Conservation (phyloP, 2,113 vertebrate species). For the Odontophorus gujanensis region DNA sequence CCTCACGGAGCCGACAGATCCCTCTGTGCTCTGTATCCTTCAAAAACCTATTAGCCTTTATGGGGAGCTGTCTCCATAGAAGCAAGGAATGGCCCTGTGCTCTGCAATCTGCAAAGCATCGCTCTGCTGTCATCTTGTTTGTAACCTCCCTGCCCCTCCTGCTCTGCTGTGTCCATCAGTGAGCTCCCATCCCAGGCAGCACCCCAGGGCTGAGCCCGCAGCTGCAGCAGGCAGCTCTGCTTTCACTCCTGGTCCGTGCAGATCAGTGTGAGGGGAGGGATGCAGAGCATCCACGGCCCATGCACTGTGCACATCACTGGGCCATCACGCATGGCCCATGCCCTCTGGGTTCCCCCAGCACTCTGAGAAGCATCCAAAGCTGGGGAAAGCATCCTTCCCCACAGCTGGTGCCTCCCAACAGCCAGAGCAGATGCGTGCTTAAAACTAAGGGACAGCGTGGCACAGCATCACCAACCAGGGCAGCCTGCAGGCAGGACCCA, state of each 20-base stretch:
- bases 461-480: not conserved
- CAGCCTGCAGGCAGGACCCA: not conserved
- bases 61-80: not conserved
- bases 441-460: not conserved
- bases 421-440: not conserved
- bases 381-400: not conserved
- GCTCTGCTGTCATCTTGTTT: not conserved
- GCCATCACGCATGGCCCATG: not conserved
- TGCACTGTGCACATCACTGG: fast-evolving
- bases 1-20: not conserved
- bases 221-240: not conserved
- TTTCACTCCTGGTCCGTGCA: too few relatives aligned
- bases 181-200: not conserved
- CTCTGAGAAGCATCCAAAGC: not conserved
- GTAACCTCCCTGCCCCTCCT: not conserved
- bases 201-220: not conserved
- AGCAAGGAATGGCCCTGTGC: not conserved
- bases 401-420: not conserved
- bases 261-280: not conserved
- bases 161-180: not conserved
- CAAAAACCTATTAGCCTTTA: slow-evolving; percentile 47
- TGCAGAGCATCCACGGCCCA: not conserved
- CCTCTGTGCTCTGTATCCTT: not conserved
- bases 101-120: not conserved
- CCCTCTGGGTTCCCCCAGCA: not conserved